phyloP scores from a whole-genome alignment of 2,888 invertebrate genomes.

The Coelinius sp. region DNA sequence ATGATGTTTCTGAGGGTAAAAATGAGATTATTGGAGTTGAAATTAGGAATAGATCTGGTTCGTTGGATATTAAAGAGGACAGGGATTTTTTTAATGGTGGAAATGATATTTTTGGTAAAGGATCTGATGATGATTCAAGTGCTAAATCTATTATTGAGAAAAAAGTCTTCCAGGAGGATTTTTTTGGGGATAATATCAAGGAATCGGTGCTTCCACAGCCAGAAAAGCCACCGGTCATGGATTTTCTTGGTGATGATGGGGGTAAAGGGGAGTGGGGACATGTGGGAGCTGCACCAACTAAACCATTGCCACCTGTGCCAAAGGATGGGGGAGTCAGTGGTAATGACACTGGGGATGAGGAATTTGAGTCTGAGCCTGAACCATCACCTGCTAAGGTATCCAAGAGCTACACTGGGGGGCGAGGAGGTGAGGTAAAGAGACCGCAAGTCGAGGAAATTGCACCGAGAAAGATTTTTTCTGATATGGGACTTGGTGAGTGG shows the following conservation, averaged over 20 bases:
- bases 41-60: no score
- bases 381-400: conserved; percentile 58
- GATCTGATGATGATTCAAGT: conserved; percentile 22
- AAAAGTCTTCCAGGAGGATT: conserved; percentile 34
- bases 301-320: conserved; percentile 64
- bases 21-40: no score
- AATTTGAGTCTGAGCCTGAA: conserved; percentile 67
- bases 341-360: conserved; percentile 59
- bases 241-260: conserved; percentile 41
- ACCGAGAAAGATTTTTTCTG: conserved; percentile 80
- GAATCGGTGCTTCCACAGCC: conserved; percentile 56
- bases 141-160: conserved; percentile 33
- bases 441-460: conserved; percentile 61
- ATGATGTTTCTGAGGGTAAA: no score
- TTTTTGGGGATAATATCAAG: conserved; percentile 49
- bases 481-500: conserved; percentile 81
- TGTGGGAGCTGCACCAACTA: conserved; percentile 57
- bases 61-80: not conserved
- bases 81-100: not conserved
- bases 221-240: conserved; percentile 53
- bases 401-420: no score
- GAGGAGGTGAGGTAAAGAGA: conserved; percentile 35
- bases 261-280: conserved; percentile 47
- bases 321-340: conserved; percentile 41
- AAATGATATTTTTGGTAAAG: conserved; percentile 11